Evolutionary conservation across 2,113 vertebrate genomes (phyloP), one percentile per base, ranked within the genome.

Genomic region (Arenaria interpres): DNA sequence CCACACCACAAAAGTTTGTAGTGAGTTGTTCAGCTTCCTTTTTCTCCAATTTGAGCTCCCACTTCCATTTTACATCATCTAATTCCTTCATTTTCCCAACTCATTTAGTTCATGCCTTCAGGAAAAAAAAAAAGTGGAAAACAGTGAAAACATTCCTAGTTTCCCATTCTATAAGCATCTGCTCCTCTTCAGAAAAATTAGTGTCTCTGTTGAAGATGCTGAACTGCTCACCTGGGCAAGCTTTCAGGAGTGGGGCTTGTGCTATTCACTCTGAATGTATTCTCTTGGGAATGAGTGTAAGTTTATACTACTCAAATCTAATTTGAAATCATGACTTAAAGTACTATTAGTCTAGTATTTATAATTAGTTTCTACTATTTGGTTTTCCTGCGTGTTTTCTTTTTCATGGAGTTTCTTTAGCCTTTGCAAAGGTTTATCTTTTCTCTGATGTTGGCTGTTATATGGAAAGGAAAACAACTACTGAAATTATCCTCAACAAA

Each of bases 401-500:
- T 22, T 67, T 75, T 89, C 28, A 64, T 25, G 24, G 12, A 3
- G 0, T 75, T 85, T 60, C 89, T 87, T 96, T 85, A 77, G 54
- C 85, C 39, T 90, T 96, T 95, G 20, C 56, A 54, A 93, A 87
- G 24, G 68, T 92, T 96, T 81, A 56, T 37, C 12, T 82, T 84
- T 88, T 90, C 68, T 63, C 60, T 90, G 84, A 43, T 56, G 50
- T 80, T 97, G 84, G 39, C 60, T 93, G 60, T 53, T 28, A 88
- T 57, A 91, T 54, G 33, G 87, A 96, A 96, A 93, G 43, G 22
- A 95, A 88, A 90, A 45, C 37, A 83, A 62, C 87, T 89, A 92
- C 90, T 84, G 92, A 95, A 97, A 97, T 92, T 79, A 85, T 73
- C 80, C 59, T 90, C 57, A 64, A 63, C 24, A 95, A 95, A 88